Evolutionary conservation across 2,113 vertebrate genomes (phyloP), one percentile per base, ranked within the genome.

Genomic region (Anolis sagrei): DNA sequence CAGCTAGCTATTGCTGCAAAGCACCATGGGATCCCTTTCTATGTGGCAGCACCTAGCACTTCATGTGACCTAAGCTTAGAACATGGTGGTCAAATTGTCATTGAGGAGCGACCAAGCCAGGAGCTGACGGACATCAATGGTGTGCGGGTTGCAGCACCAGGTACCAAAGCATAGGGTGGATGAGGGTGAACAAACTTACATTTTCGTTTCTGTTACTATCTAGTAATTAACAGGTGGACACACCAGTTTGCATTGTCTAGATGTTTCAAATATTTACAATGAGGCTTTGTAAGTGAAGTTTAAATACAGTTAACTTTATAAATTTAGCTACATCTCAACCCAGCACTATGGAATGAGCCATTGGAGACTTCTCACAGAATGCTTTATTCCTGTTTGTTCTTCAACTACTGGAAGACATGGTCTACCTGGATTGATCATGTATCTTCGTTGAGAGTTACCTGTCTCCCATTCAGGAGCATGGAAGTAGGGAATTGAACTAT

Each of bases 1-100:
- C 84, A 86, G 51, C 54, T 81, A 78, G 78, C 84, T 75, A 81
- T 86, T 74, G 61, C 84, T 75, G 84, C 84, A 81, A 86, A 80
- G 44, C 48, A 86, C 58, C 84, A 86, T 39, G 84, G 78, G 23
- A 86, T 86, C 36, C 84, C 78, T n/a, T 86, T 86, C 70, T 86
- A 86, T 9, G 78, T 86, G 36, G 84, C 84, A 49, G 78, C 84
- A 54, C 84, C 84, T 21, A 80, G 84, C 44, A 86, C 69, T 13
- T 86, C 84, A 1, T 86, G 84, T 66, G 84, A 86, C 84, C 39
- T 86, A 69, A 80, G 61, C n/a, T 86, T 86, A 61, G 32, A 86
- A 86, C 78, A 81, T 39, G 84, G 84, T 14, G 39, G 61, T 10
- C 58, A 81, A 51, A 86, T 86, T 19, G 1, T 80, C 51, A 81